Base-by-base conservation (phyloP, 1,140 invertebrate species). In the Saccostrea cuccullata region DNA sequence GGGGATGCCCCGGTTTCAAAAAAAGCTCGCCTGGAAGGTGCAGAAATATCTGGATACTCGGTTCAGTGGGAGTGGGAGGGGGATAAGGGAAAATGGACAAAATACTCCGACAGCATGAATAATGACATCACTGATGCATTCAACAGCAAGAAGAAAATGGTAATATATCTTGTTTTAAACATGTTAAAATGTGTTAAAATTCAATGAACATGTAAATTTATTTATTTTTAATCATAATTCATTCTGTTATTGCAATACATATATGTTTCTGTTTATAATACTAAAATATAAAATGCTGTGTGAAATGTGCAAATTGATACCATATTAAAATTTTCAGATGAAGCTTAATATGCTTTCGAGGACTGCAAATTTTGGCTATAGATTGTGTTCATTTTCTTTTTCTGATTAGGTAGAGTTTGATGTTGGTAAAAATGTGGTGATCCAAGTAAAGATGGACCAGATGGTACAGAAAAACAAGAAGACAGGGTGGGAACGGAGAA, bases 391-490 rank as follows among this genome's bases (percentile, higher is more conserved):
- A 73, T 77, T 55, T 30, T 47, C 26, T 92, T 90, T 26, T 86
- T 60, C 40, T 84, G 20, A 47, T 9, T 56, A 94, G 93, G 84
- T 92, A 20, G 90, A 90, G 26, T 88, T 93, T 87, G 89, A 85
- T 67, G 87, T 91, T 23, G 90, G 86, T 36, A 87, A 83, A 82
- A 90, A 89, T 15, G 87, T 89, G 3, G 91, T 82, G 15, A 89
- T 93, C 82, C 36, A 88, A 23, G 87, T 94, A 6, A 89, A 88
- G 15, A 91, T 94, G 87, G 90, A 92, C 13, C 90, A 91, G 70
- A 92, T 91, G 89, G 90, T 93, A n/a, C 94, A 94, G 90, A 94
- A 94, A 86, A 94, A 94, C 84, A 94, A 94, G 87, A 92, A 92
- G 82, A 94, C 93, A 9, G 93, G 94, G 6, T 94, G 91, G 92